phyloP scores from a whole-genome alignment of 1,140 invertebrate species.

The Scaptomyza graminum region DNA sequence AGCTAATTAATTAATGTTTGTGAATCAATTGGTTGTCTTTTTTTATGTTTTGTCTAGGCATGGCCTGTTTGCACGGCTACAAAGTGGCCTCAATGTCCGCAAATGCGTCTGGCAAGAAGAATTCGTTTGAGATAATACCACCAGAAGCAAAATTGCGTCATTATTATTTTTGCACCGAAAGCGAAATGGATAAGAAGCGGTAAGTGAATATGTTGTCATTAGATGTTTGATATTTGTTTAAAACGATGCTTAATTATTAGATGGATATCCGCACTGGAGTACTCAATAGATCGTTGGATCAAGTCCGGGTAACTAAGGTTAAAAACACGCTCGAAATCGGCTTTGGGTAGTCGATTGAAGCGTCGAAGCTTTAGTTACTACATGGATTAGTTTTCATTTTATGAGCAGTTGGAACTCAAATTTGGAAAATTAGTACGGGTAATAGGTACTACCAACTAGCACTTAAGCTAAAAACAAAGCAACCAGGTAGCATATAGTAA shows the following conservation, averaged over 20 bases:
- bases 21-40: constrained; percentile 30
- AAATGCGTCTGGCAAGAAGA: constrained; percentile 90
- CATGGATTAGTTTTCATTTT: constrained; percentile 59
- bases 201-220: constrained; percentile 81
- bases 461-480: constrained; percentile 40
- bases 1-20: constrained; percentile 57
- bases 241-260: constrained; percentile 85
- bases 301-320: constrained; percentile 90
- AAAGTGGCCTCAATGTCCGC: constrained; percentile 91
- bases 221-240: neutral
- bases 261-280: constrained; percentile 96
- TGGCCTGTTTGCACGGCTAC: constrained; percentile 97
- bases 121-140: constrained; percentile 95
- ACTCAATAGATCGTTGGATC: constrained; percentile 98
- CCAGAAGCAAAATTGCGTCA: constrained; percentile 93
- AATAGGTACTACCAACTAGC: constrained; percentile 60
- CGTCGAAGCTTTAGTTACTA: constrained; percentile 78
- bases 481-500: constrained; percentile 38
- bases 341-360: constrained; percentile 60
- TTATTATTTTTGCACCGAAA: constrained; percentile 96
- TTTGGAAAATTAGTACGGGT: constrained; percentile 76
- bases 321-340: constrained; percentile 75
- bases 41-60: constrained; percentile 85
- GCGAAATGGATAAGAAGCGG: constrained; percentile 97
- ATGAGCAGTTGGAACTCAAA: constrained; percentile 20